Percentiles rank a stretch among this genome's conserved stretches.
Evolutionary conservation across 1,140 invertebrate species (phyloP).

Genomic region (Drosophila kepulauana): DNA sequence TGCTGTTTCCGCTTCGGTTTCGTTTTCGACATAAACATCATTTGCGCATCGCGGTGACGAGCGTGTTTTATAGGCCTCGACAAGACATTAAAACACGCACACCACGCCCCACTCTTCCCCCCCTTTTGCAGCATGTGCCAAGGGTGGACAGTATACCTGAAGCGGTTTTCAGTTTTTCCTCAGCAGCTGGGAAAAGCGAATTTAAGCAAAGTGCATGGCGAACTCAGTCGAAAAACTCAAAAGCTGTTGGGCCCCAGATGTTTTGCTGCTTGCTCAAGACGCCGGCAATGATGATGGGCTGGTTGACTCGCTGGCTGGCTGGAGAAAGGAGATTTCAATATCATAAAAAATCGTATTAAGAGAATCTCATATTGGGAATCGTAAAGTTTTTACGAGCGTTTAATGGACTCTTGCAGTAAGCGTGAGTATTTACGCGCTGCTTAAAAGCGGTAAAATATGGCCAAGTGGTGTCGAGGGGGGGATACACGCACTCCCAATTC

Average conservation of each 20-base stretch:
- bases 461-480: constrained; percentile 71
- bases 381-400: constrained; percentile 84
- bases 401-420: constrained; percentile 84
- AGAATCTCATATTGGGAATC: constrained; percentile 84
- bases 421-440: constrained; percentile 83
- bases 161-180: constrained; percentile 59
- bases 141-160: constrained; percentile 60
- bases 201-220: constrained; percentile 46
- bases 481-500: constrained; percentile 35
- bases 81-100: constrained; percentile 75
- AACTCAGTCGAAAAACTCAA: constrained; percentile 23
- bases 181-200: constrained; percentile 42
- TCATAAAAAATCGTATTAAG: constrained; percentile 84
- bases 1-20: constrained; percentile 4
- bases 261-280: constrained; percentile 36
- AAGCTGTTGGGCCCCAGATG: constrained; percentile 58
- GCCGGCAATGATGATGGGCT: constrained; percentile 62
- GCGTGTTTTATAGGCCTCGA: constrained; percentile 78
- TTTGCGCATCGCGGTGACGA: constrained; percentile 58
- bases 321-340: constrained; percentile 82
- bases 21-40: constrained; percentile 35
- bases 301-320: constrained; percentile 44
- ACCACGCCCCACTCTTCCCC: constrained; percentile 56
- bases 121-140: constrained; percentile 12
- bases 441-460: constrained; percentile 83